Evolutionary conservation across 2,797 vertebrate genomes (phyloP), one percentile per base, ranked within the genome.

Genomic region (Pitangus sulphuratus): DNA sequence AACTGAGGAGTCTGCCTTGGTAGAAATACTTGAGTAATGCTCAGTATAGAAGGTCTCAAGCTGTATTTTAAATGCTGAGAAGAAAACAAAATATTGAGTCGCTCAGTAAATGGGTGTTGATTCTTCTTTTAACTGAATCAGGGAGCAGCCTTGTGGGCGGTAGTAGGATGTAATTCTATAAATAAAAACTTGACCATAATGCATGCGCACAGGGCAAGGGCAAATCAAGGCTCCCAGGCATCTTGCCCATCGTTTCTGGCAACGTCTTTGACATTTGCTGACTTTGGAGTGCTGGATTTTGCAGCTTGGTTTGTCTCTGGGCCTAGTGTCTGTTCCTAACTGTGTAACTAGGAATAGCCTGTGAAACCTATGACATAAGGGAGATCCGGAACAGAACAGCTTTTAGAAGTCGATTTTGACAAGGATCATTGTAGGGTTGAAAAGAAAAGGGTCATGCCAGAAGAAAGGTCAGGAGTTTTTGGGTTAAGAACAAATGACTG

Each of bases 401-500:
- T 90, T 72, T 79, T 60, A 40, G 37, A 86, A 77, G 71, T 75
- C 86, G 82, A 17, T 91, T 91, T 94, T 92, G 65, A 86, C 54
- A 71, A 78, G 60, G 21, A 50, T 53, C 48, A 5, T 93, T 95
- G 77, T 80, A 74, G 64, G 9, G 8, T 77, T 88, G 77, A 77
- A 80, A 95, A 89, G 81, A 69, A 84, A 76, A 94, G 42, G 62
- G 48, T 69, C 61, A 25, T 81, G 48, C 57, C 72, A 80, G 57
- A 57, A 88, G 57, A 89, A 61, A 83, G 45, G 82, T 89, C 91
- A 84, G 30, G 40, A 2, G 0, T 51, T 84, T 68, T 39, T 65
- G 54, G 62, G 31, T 80, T 81, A 82, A 57, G 66, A 74, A 80
- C 69, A 87, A 94, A 86, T 77, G 44, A 31, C 53, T 94, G 65